These are phyloP conservation scores for Pocillopora verrucosa DNA, from an alignment of 64 coral and sea anemone genomes.

Conservation along the genomic window DNA sequence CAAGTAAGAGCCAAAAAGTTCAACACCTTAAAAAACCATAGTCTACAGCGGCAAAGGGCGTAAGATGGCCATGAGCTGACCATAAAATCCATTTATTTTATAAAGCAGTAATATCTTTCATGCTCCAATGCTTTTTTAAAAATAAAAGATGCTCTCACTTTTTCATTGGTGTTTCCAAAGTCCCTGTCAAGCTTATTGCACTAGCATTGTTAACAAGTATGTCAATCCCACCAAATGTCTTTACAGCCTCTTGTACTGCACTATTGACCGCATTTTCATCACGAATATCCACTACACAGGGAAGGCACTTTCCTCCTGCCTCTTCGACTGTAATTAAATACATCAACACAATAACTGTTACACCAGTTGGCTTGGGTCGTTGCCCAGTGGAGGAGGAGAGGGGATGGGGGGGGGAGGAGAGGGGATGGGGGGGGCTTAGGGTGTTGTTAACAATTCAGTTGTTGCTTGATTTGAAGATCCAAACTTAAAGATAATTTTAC, in stretches of 20 bases:
- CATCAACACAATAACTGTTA: neutral
- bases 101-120: neutral
- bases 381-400: too few relatives aligned
- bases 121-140: neutral
- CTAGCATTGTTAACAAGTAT: constrained; percentile 96
- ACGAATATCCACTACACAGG: constrained; percentile 87
- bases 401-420: too few relatives aligned
- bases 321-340: constrained; percentile 67
- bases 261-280: constrained; percentile 79
- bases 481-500: too few relatives aligned
- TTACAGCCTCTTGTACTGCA: constrained; percentile 83
- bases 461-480: too few relatives aligned
- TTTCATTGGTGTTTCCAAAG: constrained; percentile 87
- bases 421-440: too few relatives aligned
- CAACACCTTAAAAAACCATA: too few relatives aligned
- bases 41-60: too few relatives aligned
- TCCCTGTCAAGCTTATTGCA: constrained; percentile 80
- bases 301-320: constrained; percentile 86
- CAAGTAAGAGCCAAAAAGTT: too few relatives aligned
- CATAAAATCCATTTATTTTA: too few relatives aligned
- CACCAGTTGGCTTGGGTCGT: too few relatives aligned
- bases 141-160: constrained; percentile 12
- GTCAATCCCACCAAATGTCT: constrained; percentile 97
- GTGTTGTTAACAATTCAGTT: too few relatives aligned
- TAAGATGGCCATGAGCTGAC: too few relatives aligned